Conservation (phyloP, 2,113 vertebrate genomes). For the Triplophysa rosa region DNA sequence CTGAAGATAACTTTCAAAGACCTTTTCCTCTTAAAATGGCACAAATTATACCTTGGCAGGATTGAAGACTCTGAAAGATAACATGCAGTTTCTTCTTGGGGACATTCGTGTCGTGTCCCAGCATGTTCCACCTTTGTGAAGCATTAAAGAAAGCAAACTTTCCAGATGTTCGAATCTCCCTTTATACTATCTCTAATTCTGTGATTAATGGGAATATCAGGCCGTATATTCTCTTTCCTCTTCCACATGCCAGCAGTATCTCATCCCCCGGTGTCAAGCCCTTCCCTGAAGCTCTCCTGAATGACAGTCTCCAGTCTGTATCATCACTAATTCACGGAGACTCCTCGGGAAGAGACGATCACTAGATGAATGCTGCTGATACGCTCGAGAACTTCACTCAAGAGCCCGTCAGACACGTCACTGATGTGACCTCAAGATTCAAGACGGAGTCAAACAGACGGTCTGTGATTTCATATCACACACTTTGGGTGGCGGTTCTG, state of each 20-base stretch:
- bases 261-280: neutral
- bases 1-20: too few species aligned
- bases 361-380: neutral
- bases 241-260: neutral
- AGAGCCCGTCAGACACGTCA: neutral
- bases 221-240: neutral
- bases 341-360: neutral
- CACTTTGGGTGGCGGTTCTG: neutral
- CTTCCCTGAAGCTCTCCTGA: neutral
- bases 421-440: constrained; percentile 1
- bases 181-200: neutral
- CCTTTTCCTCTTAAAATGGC: neutral
- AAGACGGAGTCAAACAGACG: neutral
- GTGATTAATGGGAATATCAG: neutral
- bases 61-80: constrained; percentile 55
- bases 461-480: constrained; percentile 11
- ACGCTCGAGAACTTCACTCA: constrained; percentile 7
- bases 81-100: constrained; percentile 48
- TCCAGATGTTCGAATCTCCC: neutral
- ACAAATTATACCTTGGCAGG: constrained; percentile 47
- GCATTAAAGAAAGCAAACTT: constrained; percentile 23
- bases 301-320: neutral
- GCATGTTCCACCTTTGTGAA: constrained; percentile 57
- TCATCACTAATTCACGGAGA: neutral
- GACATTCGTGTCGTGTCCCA: constrained; percentile 59